Conservation (phyloP, 2,797 vertebrate species). For the Loriculus beryllinus region DNA sequence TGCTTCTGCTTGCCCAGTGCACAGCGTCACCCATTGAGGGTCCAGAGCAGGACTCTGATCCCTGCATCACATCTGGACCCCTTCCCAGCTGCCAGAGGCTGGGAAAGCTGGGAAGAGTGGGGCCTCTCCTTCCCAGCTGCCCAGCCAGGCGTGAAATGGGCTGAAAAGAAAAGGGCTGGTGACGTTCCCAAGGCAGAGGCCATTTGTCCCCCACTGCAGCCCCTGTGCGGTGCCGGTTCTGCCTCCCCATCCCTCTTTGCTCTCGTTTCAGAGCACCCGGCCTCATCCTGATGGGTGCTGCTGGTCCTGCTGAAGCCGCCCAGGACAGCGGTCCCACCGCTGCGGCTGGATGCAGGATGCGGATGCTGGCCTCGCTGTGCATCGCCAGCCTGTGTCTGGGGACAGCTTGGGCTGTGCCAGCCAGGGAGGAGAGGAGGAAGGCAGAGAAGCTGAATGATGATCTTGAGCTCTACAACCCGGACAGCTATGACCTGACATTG, state of each 20-base stretch:
- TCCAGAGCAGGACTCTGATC: not conserved
- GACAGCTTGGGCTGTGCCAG: not conserved
- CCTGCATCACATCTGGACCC: not conserved
- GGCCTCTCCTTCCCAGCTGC: not conserved
- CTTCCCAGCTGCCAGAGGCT: not conserved
- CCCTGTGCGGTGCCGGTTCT: accelerated
- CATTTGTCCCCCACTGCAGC: not conserved
- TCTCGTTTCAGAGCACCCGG: not conserved
- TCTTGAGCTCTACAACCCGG: not conserved
- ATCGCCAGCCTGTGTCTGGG: constrained; percentile 27
- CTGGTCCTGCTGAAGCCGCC: not conserved
- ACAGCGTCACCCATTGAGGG: not conserved
- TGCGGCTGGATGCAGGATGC: not conserved
- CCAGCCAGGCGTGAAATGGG: constrained; percentile 20
- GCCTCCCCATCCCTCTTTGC: not conserved
- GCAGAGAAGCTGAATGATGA: not conserved
- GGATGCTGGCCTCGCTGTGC: not conserved
- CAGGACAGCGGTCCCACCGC: accelerated
- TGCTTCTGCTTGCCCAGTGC: accelerated
- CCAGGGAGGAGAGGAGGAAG: not conserved
- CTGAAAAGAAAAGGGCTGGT: not conserved
- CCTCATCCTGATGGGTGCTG: not conserved
- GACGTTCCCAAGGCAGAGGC: not conserved
- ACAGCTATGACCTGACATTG: constrained; percentile 58
- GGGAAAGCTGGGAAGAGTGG: not conserved